Percentiles rank a stretch among this genome's conserved stretches.
phyloP scores from a whole-genome alignment of 2,888 invertebrate genomes.

The Arrhopalites spinosus region DNA sequence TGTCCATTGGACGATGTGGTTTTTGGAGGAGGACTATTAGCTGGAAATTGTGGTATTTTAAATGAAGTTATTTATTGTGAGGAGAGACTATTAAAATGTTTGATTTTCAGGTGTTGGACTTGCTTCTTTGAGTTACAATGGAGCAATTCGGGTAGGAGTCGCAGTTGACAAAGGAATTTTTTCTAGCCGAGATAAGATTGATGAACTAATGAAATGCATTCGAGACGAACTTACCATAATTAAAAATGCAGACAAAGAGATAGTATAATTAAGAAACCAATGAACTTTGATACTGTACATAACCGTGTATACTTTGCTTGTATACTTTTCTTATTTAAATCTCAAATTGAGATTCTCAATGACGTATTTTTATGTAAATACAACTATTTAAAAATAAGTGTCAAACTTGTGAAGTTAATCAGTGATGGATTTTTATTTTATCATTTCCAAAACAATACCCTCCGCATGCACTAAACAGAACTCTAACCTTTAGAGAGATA shows the following conservation, averaged over 20 bases:
- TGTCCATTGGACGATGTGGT: conserved; percentile 34
- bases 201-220: conserved; percentile 41
- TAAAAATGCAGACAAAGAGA: conserved; percentile 21
- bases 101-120: conserved; percentile 46
- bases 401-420: no score
- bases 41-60: conserved; percentile 38
- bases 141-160: conserved; percentile 45
- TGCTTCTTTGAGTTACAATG: conserved; percentile 52
- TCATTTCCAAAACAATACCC: no score
- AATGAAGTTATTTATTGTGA: neutral
- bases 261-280: neutral
- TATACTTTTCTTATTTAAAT: no score
- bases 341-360: no score
- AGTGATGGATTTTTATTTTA: no score
- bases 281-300: neutral
- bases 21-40: conserved; percentile 35
- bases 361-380: no score
- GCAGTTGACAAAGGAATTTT: conserved; percentile 50
- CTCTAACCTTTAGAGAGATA: no score
- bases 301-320: neutral
- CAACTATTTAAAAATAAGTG: no score
- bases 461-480: no score
- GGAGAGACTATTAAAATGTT: no score
- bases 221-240: conserved; percentile 40
- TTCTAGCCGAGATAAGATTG: conserved; percentile 21